A percentile compares a stretch with the other conserved stretches of the same genome.
phyloP scores from a whole-genome alignment of 2,888 invertebrate genomes.

The Troglohyphantes excavatus region DNA sequence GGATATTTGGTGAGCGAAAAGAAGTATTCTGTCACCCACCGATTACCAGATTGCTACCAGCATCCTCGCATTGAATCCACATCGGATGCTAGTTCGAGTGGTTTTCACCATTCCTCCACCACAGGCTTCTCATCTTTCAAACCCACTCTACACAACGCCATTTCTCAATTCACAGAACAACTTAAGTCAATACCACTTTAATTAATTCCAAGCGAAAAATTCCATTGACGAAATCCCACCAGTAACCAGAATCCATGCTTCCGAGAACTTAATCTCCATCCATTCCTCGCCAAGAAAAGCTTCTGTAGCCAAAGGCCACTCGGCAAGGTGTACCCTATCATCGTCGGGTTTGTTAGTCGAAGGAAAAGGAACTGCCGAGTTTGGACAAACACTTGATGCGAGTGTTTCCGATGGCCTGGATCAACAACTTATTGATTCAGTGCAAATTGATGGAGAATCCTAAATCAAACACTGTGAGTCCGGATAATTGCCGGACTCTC shows the following conservation, averaged over 20 bases:
- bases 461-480: slow-evolving; percentile 54
- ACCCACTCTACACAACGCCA: no score
- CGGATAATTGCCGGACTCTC: slow-evolving; percentile 50
- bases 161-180: no score
- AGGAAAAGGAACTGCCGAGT: slow-evolving; percentile 4
- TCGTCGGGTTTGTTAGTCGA: background rate
- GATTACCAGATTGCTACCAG: no score
- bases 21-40: no score
- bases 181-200: background rate
- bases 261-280: background rate
- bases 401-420: slow-evolving; percentile 24
- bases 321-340: background rate
- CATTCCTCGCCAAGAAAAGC: background rate
- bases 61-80: no score
- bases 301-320: background rate
- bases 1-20: no score
- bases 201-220: background rate
- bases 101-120: no score
- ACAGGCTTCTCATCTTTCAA: no score
- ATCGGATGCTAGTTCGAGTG: no score
- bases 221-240: background rate
- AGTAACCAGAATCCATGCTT: background rate
- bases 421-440: slow-evolving; percentile 57
- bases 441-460: slow-evolving; percentile 65
- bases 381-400: slow-evolving; percentile 55